These are phyloP conservation scores for Kobus ellipsiprymnus DNA, from an alignment of 2,113 vertebrate genomes.

Conservation along the genomic window DNA sequence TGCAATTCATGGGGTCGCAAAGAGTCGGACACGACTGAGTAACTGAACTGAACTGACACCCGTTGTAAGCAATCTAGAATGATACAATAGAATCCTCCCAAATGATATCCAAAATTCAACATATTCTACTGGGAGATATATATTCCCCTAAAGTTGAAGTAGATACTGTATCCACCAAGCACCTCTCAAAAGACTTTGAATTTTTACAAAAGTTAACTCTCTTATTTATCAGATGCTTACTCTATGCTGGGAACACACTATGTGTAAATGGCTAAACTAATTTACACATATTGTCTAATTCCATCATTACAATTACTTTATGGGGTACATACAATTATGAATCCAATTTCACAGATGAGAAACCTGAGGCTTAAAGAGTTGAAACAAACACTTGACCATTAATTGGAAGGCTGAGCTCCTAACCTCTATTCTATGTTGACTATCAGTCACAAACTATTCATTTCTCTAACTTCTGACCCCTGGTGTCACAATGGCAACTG, in stretches of 20 bases:
- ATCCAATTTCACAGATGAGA: slow-evolving; percentile 44
- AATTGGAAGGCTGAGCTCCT: neutral
- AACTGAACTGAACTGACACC: too few species aligned
- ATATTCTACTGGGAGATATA: neutral
- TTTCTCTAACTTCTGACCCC: neutral
- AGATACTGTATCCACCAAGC: neutral
- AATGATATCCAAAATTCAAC: neutral
- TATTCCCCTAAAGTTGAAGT: neutral
- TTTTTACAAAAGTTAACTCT: neutral
- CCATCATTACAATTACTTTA: neutral
- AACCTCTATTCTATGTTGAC: neutral
- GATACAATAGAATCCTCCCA: neutral
- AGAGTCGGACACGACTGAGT: fast-evolving
- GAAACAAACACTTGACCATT: slow-evolving; percentile 11
- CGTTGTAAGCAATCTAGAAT: neutral
- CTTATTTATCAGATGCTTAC: neutral
- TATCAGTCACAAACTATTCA: neutral
- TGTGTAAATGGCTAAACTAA: neutral
- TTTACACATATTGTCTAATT: slow-evolving; percentile 20
- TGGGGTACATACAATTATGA: neutral
- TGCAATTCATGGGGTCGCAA: too few species aligned
- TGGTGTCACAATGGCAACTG: neutral
- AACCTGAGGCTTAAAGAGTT: slow-evolving; percentile 9
- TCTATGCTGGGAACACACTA: neutral
- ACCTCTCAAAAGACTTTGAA: neutral